These are phyloP conservation scores for Chrysodeixis includens DNA, from an alignment of 2,888 invertebrate species.

Conservation along the genomic window DNA sequence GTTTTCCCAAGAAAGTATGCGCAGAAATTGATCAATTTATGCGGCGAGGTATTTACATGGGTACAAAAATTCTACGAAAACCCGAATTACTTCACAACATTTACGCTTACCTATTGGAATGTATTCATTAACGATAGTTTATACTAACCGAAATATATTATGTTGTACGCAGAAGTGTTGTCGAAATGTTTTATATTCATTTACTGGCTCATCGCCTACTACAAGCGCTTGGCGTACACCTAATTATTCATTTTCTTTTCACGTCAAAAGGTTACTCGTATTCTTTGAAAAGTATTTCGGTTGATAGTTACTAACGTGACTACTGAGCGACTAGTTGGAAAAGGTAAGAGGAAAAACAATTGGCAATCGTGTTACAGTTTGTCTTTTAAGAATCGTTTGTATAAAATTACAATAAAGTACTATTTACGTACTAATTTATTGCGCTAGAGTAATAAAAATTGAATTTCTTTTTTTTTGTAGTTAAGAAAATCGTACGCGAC, in stretches of 20 bases:
- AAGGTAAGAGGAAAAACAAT: neutral
- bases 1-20: neutral
- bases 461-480: too few relatives aligned
- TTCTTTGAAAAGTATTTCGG: constrained; percentile 4
- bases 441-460: too few relatives aligned
- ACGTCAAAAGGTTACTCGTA: neutral
- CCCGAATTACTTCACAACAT: neutral
- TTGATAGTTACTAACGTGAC: neutral
- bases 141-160: neutral
- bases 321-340: neutral
- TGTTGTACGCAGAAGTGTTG: constrained; percentile 3
- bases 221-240: neutral
- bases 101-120: neutral
- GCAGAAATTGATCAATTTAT: neutral
- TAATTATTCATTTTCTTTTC: constrained; percentile 5
- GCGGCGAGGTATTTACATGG: neutral
- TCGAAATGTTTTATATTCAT: constrained; percentile 1
- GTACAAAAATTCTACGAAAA: neutral
- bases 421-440: too few relatives aligned
- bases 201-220: constrained; percentile 6
- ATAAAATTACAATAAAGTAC: too few relatives aligned
- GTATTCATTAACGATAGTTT: neutral
- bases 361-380: neutral
- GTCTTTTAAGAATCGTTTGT: too few relatives aligned
- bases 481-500: too few relatives aligned